Conservation (phyloP, 2,113 vertebrate genomes). For the Megaceryle maxima region DNA sequence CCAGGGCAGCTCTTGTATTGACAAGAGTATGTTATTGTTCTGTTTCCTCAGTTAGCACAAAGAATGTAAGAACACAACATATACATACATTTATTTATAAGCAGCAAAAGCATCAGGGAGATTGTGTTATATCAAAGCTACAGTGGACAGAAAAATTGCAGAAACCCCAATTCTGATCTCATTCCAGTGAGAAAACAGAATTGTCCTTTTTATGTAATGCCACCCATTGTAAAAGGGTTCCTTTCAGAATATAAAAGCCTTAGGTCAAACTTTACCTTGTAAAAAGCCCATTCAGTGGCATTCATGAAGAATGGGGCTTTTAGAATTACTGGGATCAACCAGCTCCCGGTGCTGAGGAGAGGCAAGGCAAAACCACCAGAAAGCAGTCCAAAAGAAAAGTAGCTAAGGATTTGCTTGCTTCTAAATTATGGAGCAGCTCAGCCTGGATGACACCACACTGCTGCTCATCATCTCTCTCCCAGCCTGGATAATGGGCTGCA, state of each 20-base stretch:
- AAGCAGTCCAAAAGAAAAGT: background rate
- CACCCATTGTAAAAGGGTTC: background rate
- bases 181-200: background rate
- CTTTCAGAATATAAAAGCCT: background rate
- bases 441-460: background rate
- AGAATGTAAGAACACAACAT: conserved; percentile 14
- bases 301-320: background rate
- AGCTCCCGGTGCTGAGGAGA: background rate
- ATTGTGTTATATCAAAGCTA: background rate
- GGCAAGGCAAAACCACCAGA: background rate
- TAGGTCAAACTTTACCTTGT: background rate
- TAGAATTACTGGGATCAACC: background rate
- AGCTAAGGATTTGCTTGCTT: background rate
- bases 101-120: background rate
- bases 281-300: background rate
- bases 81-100: conserved; percentile 38
- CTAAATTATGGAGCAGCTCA: background rate
- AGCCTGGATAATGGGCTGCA: background rate
- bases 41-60: conserved; percentile 22
- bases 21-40: conserved; percentile 46
- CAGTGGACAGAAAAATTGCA: background rate
- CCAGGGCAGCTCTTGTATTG: conserved; percentile 58
- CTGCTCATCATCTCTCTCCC: background rate
- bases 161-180: background rate
- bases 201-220: background rate